Evolutionary conservation across 2,113 vertebrate genomes (phyloP).

Genomic region (Echinops telfairi): DNA sequence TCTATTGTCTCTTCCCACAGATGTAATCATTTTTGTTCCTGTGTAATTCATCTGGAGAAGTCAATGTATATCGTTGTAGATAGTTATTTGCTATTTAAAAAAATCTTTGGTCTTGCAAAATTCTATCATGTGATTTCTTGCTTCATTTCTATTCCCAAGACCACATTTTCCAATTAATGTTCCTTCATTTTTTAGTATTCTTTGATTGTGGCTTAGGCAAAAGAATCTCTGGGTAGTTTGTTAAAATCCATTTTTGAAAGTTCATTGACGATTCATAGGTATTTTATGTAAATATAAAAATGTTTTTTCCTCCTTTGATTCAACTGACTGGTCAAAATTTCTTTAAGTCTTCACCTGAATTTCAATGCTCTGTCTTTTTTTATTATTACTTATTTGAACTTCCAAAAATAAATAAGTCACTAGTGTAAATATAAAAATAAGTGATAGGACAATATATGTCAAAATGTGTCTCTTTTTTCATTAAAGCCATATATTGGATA

Average conservation of each 20-base stretch:
- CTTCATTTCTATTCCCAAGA: too few relatives aligned
- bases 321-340: conserved; percentile 54
- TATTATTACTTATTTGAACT: conserved; percentile 69
- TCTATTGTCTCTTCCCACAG: too few relatives aligned
- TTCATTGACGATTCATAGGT: conserved; percentile 58
- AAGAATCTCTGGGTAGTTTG: conserved; percentile 26
- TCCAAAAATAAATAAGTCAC: conserved; percentile 53
- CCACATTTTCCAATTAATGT: not conserved
- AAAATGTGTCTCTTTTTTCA: conserved; percentile 47
- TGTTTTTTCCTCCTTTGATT: conserved; percentile 59
- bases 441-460: conserved; percentile 21
- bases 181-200: not conserved
- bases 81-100: too few relatives aligned
- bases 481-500: conserved; percentile 37
- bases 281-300: conserved; percentile 66
- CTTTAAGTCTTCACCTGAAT: conserved; percentile 52
- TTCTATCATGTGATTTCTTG: too few relatives aligned
- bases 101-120: too few relatives aligned
- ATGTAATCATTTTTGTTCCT: too few relatives aligned
- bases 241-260: conserved; percentile 60
- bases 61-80: too few relatives aligned
- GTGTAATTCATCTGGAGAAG: too few relatives aligned
- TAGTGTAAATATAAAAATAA: conserved; percentile 59
- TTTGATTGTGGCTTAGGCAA: not conserved
- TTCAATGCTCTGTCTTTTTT: not conserved